phyloP scores from a whole-genome alignment of 2,888 invertebrate genomes.

The Chymomyza caudatula region DNA sequence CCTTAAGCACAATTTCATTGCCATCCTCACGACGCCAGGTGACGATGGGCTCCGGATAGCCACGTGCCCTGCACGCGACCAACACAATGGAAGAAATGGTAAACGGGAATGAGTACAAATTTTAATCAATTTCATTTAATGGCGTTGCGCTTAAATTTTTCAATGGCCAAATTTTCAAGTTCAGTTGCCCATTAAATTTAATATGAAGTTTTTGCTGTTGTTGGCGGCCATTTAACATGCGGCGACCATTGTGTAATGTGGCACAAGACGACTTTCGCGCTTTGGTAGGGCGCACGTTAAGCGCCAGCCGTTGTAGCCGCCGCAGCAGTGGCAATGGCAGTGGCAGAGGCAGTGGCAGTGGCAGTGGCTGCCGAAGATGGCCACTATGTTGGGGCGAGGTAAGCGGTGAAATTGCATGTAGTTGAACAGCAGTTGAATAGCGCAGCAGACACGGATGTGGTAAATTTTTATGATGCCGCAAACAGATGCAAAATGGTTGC shows the following conservation, averaged over 20 bases:
- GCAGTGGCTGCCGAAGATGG: too few species aligned
- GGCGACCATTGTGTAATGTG: constrained; percentile 34
- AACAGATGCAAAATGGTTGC: constrained; percentile 67
- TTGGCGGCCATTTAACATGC: constrained; percentile 13
- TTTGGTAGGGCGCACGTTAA: constrained; percentile 5
- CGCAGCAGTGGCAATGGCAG: constrained; percentile 23
- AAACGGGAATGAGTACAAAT: neutral
- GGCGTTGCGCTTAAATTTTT: neutral
- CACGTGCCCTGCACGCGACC: constrained; percentile 81
- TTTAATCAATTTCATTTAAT: neutral
- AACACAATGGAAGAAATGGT: neutral
- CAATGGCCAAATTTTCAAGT: constrained; percentile 37
- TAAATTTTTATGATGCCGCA: constrained; percentile 70
- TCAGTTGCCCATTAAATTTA: constrained; percentile 56
- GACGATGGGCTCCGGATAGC: constrained; percentile 88
- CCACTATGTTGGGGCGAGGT: too few species aligned
- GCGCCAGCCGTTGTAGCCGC: constrained; percentile 29
- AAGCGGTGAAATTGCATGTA: constrained; percentile 34
- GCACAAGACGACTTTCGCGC: constrained; percentile 14
- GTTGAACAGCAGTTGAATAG: constrained; percentile 58
- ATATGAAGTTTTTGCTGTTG: constrained; percentile 33
- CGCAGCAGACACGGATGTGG: constrained; percentile 64
- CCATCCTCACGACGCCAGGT: constrained; percentile 92
- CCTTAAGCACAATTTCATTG: constrained; percentile 87
- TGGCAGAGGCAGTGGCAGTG: too few species aligned